Evolutionary conservation across 2,888 invertebrate genomes (phyloP), one percentile per base, ranked within the genome.

Genomic region (Sphaeridia pumilis): DNA sequence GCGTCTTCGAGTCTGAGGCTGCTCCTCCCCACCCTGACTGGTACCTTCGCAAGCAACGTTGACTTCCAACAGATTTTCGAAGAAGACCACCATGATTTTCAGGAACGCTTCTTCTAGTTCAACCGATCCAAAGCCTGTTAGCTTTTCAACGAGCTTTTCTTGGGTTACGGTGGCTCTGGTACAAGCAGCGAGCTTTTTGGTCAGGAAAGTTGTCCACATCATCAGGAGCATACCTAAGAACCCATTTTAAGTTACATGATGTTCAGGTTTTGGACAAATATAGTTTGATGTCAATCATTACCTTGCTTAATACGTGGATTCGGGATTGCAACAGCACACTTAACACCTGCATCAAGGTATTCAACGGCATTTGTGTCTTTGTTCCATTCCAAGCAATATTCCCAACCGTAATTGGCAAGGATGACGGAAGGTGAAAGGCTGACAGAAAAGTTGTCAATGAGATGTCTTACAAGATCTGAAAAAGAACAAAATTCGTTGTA

Each of bases 181-280:
- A 22, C 81, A 76, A 2, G 80, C 75, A 72, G 88, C 85, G 66
- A 89, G 79, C 20, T 80, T 76, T 65, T 84, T 83, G 67, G 82
- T 83, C n/a, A 93, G 73, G 67, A 90, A 87, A 49, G 87, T 84
- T 48, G 84, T 83, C 93, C 93, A 94, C 62, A 92, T 75, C 68
- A 94, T 79, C 58, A 82, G 82, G 66, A 83, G 85, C 48, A 92
- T 74, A 7, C 93, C 92, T 73, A 61, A 2, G 59, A 44, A 54
- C 2, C 4, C 17, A 45, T 41, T 12, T 41, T 17, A 45, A 24
- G 5, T 41, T 41, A 41, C 20, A 12, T 17, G n/a, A n/a, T n/a
- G n/a, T n/a, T n/a, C n/a, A n/a, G n/a, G n/a, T n/a, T n/a, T n/a
- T n/a, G 31, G 31, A 31, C 31, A 7, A 31, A 31, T 31, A 10